These are phyloP conservation scores for Darevskia nairensis DNA, from an alignment of 2,797 vertebrate genomes.

Conservation along the genomic window DNA sequence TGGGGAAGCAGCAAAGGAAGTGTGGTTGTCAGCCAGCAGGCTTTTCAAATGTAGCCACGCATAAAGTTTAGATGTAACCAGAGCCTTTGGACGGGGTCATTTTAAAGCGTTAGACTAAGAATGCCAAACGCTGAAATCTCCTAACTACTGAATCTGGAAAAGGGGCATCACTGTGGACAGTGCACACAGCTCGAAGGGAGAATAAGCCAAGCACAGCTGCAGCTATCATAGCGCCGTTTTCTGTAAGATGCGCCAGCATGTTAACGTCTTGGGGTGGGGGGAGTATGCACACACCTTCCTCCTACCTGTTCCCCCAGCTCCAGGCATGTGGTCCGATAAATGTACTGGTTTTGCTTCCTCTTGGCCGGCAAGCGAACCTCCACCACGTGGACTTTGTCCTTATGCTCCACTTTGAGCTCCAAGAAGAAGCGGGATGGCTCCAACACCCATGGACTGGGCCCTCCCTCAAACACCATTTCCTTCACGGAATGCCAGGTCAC, in stretches of 20 bases:
- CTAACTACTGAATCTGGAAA: too few species aligned
- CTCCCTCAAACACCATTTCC: constrained; percentile 73
- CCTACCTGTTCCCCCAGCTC: constrained; percentile 77
- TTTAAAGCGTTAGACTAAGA: background rate
- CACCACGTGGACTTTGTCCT: constrained; percentile 43
- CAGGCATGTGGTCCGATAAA: constrained; percentile 64
- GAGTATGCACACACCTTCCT: background rate
- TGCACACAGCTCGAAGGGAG: background rate
- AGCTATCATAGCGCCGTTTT: too few species aligned
- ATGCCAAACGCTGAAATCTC: background rate
- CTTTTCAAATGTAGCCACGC: background rate
- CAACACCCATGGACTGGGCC: constrained; percentile 71
- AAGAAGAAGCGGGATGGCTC: constrained; percentile 74
- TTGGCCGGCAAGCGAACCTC: constrained; percentile 61
- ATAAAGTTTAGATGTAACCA: background rate
- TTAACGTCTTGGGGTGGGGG: background rate
- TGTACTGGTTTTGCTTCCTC: constrained; percentile 68
- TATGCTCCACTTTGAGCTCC: constrained; percentile 57
- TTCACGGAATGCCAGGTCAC: constrained; percentile 68
- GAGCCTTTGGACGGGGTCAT: background rate
- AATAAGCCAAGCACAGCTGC: too few species aligned
- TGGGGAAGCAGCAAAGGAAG: constrained; percentile 39
- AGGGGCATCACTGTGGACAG: background rate
- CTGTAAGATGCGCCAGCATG: background rate
- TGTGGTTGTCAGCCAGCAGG: background rate